Evolutionary conservation across 1,140 invertebrate species (phyloP), one percentile per base, ranked within the genome.

Genomic region (Proales similis): DNA sequence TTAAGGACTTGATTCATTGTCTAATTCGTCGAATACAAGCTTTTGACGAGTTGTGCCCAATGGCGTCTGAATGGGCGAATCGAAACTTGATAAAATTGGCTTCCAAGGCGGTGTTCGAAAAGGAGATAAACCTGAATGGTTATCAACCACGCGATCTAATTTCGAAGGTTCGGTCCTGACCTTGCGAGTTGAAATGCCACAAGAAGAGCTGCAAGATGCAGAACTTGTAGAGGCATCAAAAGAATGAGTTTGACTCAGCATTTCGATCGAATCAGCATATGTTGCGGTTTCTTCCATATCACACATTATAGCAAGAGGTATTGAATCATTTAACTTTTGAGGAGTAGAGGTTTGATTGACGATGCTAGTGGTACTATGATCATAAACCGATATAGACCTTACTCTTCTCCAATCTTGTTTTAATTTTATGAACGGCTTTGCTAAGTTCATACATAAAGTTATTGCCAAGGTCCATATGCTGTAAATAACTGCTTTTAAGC

Each of bases 31-130:
- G 30, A 57, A 57, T 19, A 42, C 32, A 0, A 57, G 24, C 14
- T 57, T 57, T 57, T 57, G 51, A 19, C 51, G 19, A 9, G 51
- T 57, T 12, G 45, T 42, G 11, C 51, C 36, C 17, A 57, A 26
- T 17, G 51, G 51, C 30, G 51, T 57, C 1, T 19, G 5, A 12
- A 42, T 42, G 39, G 39, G 39, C 17, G 51, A 57, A 57, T 42
- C 45, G 9, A 42, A 42, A 0, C 39, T 9, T 12, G 51, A 57
- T 7, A 39, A n/a, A n/a, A n/a, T 26, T 57, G 39, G 51, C 32
- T 57, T 57, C 51, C 51, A 57, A 42, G 51, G 51, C 9, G 51
- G 38, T 6, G 33, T 57, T 42, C 36, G 26, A 17, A 19, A 42
- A 11, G 51, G 51, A 11, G 51, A 57, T 14, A 57, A n/a, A n/a